phyloP scores from a whole-genome alignment of 2,113 vertebrate species.

The Ariopsis seemanni region DNA sequence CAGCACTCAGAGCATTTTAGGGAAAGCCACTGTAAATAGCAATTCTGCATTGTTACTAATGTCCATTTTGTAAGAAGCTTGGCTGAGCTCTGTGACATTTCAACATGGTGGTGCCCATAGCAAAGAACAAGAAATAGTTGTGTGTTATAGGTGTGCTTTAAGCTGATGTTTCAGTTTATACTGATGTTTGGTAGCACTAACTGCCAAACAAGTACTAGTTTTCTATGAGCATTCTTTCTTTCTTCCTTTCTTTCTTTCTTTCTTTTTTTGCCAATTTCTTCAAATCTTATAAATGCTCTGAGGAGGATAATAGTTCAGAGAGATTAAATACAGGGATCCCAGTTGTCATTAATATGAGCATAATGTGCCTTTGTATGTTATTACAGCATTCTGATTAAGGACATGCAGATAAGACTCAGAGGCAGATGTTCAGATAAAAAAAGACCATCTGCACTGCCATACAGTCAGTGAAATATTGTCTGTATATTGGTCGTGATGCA shows the following conservation, averaged over 20 bases:
- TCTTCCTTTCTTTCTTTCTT: too few relatives aligned
- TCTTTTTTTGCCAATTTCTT: too few relatives aligned
- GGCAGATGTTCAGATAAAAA: conserved; percentile 9
- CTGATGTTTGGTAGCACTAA: not conserved
- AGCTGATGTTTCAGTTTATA: not conserved
- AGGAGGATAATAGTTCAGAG: not conserved
- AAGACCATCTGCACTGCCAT: conserved; percentile 14
- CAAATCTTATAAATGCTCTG: not conserved
- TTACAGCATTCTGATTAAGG: not conserved
- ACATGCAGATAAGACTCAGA: not conserved
- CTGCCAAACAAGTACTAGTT: too few relatives aligned
- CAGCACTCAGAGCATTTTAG: not conserved
- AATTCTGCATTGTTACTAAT: not conserved
- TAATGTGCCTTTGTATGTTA: not conserved
- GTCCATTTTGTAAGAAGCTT: not conserved
- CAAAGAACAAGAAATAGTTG: not conserved
- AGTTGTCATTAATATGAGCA: not conserved
- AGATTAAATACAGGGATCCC: not conserved
- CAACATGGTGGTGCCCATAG: not conserved
- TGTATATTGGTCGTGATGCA: not conserved
- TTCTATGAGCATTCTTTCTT: not conserved
- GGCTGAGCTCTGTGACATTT: not conserved
- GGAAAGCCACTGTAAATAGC: not conserved
- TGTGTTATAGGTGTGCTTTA: not conserved
- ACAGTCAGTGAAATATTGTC: not conserved